Evolutionary conservation across 2,113 vertebrate species (phyloP), one percentile per base, ranked within the genome.

Genomic region (Falcunculus frontatus): DNA sequence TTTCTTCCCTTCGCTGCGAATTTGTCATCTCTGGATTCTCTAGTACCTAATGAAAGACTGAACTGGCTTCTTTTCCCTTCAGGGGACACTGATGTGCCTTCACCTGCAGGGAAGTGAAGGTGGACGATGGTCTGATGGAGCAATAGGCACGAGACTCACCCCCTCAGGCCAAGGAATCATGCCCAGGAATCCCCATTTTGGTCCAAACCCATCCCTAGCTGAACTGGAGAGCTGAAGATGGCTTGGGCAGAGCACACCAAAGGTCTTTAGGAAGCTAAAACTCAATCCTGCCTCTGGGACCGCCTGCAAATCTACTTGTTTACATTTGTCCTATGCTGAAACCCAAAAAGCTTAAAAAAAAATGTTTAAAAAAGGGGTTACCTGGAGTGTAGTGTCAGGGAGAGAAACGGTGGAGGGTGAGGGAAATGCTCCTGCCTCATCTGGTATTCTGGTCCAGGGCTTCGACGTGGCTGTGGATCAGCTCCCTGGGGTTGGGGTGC

Each of bases 1-100:
- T 35, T 57, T 12, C 47, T 59, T 50, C 59, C 19, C 33, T 55
- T 57, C 1, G 0, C 23, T 52, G 32, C 0, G 6, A 15, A 18
- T 57, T 79, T 57, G 3, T 29, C 1, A 2, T 57, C 4, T 73
- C 44, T 69, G 49, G 72, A 20, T 49, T 37, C 57, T 63, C 22
- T 20, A 32, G 10, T n/a, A 4, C 6, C 26, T n/a, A 10, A 50
- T 29, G 26, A 49, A 67, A 25, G 53, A 15, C 50, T 39, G 72
- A 67, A 11, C 27, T 4, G 4, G 21, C 33, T 62, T 39, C 35
- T 72, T 59, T 80, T 25, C 39, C 42, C 72, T 79, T 78, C 19
- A 27, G 44, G 64, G n/a, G 30, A 78, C 46, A 23, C 32, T 2
- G 69, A 5, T 46, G 60, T 17, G 9, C 22, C 81, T 49, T 87